Base-by-base conservation (phyloP, 1,140 invertebrate species). In the Carposina sasakii region DNA sequence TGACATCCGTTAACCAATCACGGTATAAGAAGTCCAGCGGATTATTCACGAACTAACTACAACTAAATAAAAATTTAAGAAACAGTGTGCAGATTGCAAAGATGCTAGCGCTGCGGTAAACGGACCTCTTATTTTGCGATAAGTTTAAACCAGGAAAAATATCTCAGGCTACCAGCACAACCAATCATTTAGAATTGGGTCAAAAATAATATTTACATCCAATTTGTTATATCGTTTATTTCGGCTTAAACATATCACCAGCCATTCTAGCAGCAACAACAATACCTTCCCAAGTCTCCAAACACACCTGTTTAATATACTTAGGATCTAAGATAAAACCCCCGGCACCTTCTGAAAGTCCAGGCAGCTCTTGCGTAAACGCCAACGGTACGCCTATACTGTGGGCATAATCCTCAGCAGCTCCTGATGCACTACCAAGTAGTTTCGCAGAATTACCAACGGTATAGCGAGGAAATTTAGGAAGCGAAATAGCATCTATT, bases 141-240 rank as follows among this genome's bases (percentile, higher is more conserved):
- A n/a, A n/a, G n/a, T n/a, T n/a, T n/a, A n/a, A n/a, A n/a, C n/a
- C n/a, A n/a, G n/a, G n/a, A n/a, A n/a, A n/a, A n/a, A n/a, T n/a
- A n/a, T n/a, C n/a, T n/a, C n/a, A n/a, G n/a, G n/a, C n/a, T n/a
- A n/a, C n/a, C n/a, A n/a, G n/a, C n/a, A n/a, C n/a, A n/a, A n/a
- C n/a, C n/a, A n/a, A n/a, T n/a, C n/a, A n/a, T n/a, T n/a, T n/a
- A n/a, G n/a, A n/a, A n/a, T n/a, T n/a, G n/a, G n/a, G n/a, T n/a
- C 79, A 83, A 13, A 76, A 56, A 17, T 81, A 71, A 31, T 65
- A 45, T 43, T n/a, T n/a, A n/a, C n/a, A n/a, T n/a, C n/a, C n/a
- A n/a, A n/a, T n/a, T n/a, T n/a, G n/a, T n/a, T n/a, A n/a, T n/a
- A n/a, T n/a, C n/a, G n/a, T n/a, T n/a, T 42, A 17, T 20, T 41